Evolutionary conservation across 2,113 vertebrate genomes (phyloP), one percentile per base, ranked within the genome.

Genomic region (Labeo catla): DNA sequence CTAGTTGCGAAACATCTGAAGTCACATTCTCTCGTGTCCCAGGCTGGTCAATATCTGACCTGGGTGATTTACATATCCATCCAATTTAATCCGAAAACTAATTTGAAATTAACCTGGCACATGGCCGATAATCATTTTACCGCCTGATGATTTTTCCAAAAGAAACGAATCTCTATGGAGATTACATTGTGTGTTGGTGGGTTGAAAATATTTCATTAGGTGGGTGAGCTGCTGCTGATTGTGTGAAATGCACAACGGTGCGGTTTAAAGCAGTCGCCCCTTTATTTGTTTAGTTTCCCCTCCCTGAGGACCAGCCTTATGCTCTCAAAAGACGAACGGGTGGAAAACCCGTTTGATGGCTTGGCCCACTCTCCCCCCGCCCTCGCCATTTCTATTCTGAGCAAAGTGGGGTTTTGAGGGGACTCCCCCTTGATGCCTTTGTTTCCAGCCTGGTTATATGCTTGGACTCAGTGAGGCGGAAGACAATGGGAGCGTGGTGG

Each of bases 401-500:
- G 73, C 88, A 84, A 89, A 90, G 86, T 88, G 81, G 81, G 74
- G 61, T 86, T 85, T 85, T 86, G 82, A 39, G 2, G 61, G 76
- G 52, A 61, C 13, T 79, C 73, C 72, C 83, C 86, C 66, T 70
- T 70, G 36, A 49, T 59, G 50, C 86, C 87, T 91, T 91, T 90
- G 87, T 87, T 86, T 87, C 65, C 80, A 87, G 87, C 91, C 87
- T 91, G 86, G 86, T 91, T 86, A 88, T 79, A 50, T 21, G 88
- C 89, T 91, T 61, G 76, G 81, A 87, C 47, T 84, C 88, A 90
- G 76, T 87, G 90, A 84, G 82, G 86, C 84, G 43, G 86, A 89
- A 87, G 85, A 92, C 91, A 92, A 93, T 92, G 77, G 86, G 76
- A 84, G 88, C 81, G 21, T 76, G 85, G 91, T 82, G 82, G 82